Base-by-base conservation (phyloP, 35 echinoderm and acorn worm genomes). In the Ophioderma brevispina region DNA sequence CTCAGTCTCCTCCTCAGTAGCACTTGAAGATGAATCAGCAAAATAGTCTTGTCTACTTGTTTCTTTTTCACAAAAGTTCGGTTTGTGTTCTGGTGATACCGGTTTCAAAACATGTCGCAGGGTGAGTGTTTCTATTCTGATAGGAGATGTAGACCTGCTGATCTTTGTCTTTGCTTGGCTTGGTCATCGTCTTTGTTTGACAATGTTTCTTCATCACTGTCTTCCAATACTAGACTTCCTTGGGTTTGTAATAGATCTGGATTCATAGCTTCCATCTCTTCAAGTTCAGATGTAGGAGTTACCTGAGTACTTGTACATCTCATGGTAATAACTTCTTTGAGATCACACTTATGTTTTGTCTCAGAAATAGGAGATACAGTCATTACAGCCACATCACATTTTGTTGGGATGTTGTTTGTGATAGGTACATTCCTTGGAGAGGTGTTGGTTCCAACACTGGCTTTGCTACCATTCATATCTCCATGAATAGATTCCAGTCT, bases 371-470 rank as follows among this genome's bases (percentile, higher is more conserved):
- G 41, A 46, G 41, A 17, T 17, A 46, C 17, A 49, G 81, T 83
- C 81, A 83, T 83, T 0, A 83, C 81, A 43, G 81, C 81, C 23
- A 40, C 81, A 56, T 83, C 81, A 33, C 40, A 31, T 49, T 43
- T 83, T 8, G 30, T 33, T 31, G 52, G 40, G 21, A 4, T 46
- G 41, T 46, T 32, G 41, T 33, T 13, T 42, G 37, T 32, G 33
- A 13, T 13, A 28, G 21, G 4, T 25, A 31, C 19, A 37, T 63
- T 70, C 35, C 33, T 15, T 75, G 83, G 83, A 64, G 83, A 64
- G 18, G 83, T 85, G 35, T 85, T 85, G 83, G 55, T 85, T 32
- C 46, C 32, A 19, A 63, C 37, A 85, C 32, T 80, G 6, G 17
- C 34, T 35, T 1, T 80, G 78, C 11, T 39, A 39, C 31, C 78